phyloP scores from a whole-genome alignment of 2,888 invertebrate species.

The Dichetophora obliterata region DNA sequence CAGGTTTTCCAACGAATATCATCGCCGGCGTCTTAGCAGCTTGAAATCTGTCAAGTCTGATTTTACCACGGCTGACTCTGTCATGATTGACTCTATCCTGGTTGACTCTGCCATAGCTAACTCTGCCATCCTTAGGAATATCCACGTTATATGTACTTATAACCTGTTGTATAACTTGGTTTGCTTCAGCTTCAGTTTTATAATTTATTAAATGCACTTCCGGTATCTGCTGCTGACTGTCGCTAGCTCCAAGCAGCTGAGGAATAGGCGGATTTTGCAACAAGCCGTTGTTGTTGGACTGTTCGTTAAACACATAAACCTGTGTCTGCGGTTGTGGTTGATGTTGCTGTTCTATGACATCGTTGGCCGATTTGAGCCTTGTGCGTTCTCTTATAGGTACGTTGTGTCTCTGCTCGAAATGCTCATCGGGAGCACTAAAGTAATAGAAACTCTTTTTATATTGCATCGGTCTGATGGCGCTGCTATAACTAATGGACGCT shows the following conservation, averaged over 20 bases:
- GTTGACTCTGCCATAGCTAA: not conserved
- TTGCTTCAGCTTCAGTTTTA: constrained; percentile 46
- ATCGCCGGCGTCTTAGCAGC: not conserved
- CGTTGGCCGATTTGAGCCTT: too few relatives aligned
- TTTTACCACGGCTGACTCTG: too few relatives aligned
- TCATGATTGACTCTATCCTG: too few relatives aligned
- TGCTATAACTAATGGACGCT: constrained; percentile 1
- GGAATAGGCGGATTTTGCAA: constrained; percentile 34
- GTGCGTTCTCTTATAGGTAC: not conserved
- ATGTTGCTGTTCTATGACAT: not conserved
- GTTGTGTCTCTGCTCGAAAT: constrained; percentile 42
- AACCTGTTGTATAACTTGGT: constrained; percentile 41
- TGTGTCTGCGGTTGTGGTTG: constrained; percentile 45
- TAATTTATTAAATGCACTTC: constrained; percentile 54
- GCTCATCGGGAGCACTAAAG: constrained; percentile 52
- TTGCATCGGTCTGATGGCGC: not conserved
- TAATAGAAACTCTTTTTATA: constrained; percentile 50
- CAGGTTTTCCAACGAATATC: constrained; percentile 4
- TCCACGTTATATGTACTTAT: constrained; percentile 41
- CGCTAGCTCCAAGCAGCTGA: not conserved
- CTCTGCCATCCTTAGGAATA: constrained; percentile 19
- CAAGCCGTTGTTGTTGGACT: constrained; percentile 44
- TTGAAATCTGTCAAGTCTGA: too few relatives aligned
- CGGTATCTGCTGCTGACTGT: constrained; percentile 38
- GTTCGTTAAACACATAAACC: constrained; percentile 50